Evolutionary conservation across 2,113 vertebrate genomes (phyloP).

Genomic region (Tringa solitaria): DNA sequence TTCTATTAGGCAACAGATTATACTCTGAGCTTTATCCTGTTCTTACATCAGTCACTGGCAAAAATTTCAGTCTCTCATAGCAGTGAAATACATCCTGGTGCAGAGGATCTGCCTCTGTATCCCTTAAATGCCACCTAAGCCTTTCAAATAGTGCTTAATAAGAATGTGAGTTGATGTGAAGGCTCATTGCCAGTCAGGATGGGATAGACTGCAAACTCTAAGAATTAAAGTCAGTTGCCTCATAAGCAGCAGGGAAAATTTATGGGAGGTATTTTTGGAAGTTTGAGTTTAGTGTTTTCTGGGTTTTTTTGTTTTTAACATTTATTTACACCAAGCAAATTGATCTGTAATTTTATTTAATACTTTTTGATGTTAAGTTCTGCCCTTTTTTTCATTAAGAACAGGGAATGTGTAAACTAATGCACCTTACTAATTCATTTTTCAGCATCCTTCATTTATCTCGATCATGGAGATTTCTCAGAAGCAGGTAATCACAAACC

Average conservation of each 20-base stretch:
- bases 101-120: background rate
- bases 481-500: slow-evolving; percentile 85
- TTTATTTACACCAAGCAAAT: background rate
- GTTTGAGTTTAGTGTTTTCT: background rate
- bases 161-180: background rate
- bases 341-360: background rate
- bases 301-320: background rate
- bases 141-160: background rate
- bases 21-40: background rate
- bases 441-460: slow-evolving; percentile 80
- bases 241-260: background rate
- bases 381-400: background rate
- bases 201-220: background rate
- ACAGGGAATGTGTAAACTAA: background rate
- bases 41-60: background rate
- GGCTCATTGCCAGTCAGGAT: background rate
- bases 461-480: slow-evolving; percentile 90
- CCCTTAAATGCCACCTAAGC: background rate
- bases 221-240: background rate
- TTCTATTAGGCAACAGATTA: background rate
- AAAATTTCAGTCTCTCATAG: background rate
- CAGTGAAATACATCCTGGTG: background rate
- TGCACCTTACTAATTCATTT: slow-evolving; percentile 29
- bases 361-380: background rate
- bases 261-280: background rate